These are phyloP conservation scores for Trichomalopsis sarcophagae DNA, from an alignment of 1,140 invertebrate genomes.

Conservation along the genomic window DNA sequence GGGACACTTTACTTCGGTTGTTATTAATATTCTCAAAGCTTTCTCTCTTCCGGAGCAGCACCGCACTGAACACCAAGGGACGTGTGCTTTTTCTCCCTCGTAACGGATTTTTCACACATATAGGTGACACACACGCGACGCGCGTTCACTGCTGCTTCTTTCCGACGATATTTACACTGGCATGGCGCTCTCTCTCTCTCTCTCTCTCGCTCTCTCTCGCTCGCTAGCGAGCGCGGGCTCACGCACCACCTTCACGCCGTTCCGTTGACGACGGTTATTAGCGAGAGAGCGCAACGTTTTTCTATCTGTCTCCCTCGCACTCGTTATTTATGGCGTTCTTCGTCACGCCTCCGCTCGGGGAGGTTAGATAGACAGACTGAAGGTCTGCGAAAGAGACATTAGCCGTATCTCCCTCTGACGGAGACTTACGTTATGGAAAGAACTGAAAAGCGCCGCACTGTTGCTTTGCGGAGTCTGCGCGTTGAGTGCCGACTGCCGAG, in stretches of 20 bases:
- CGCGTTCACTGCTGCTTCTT: background rate
- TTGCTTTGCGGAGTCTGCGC: conserved; percentile 8
- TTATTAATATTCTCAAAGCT: background rate
- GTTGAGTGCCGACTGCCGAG: background rate
- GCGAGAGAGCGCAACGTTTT: conserved; percentile 19
- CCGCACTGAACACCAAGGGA: background rate
- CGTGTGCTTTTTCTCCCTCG: background rate
- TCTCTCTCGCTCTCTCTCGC: no score
- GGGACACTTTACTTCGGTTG: background rate
- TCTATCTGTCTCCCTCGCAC: conserved; percentile 2
- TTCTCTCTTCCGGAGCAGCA: background rate
- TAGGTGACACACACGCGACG: background rate
- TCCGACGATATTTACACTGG: conserved; percentile 34
- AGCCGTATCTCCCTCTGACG: background rate
- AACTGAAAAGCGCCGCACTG: conserved; percentile 6
- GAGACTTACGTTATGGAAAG: background rate
- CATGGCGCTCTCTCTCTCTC: background rate
- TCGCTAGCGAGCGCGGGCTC: background rate
- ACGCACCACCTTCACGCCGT: conserved; percentile 4
- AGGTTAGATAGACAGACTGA: background rate
- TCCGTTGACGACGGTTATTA: background rate
- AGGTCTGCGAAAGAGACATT: background rate
- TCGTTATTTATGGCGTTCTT: conserved; percentile 41
- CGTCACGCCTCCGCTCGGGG: conserved; percentile 27
- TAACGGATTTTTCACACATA: background rate